Evolutionary conservation across 2,888 invertebrate species (phyloP).

Genomic region (Agrotis clavis): DNA sequence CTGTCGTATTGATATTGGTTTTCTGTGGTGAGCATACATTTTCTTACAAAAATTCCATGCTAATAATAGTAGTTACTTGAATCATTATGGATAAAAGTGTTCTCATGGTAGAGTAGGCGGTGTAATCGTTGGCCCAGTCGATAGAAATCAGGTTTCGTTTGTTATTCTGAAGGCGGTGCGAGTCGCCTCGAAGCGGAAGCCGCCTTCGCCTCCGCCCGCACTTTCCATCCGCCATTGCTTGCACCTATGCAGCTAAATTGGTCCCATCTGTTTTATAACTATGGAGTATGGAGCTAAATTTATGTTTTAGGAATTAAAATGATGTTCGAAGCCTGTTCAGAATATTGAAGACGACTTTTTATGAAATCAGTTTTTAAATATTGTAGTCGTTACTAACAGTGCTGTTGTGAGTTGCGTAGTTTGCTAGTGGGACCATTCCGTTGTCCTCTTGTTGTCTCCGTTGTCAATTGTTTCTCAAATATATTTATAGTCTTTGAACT

Average conservation of each 20-base stretch:
- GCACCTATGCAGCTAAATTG: conserved; percentile 81
- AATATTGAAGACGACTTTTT: not conserved
- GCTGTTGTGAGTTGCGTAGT: not conserved
- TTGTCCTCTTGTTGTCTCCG: conserved; percentile 63
- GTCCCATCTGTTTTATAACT: conserved; percentile 75
- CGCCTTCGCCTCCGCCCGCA: conserved; percentile 81
- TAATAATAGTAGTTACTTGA: conserved; percentile 66
- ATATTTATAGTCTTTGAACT: conserved; percentile 72
- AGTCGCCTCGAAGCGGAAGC: conserved; percentile 84
- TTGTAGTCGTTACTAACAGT: not conserved
- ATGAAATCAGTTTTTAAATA: not conserved
- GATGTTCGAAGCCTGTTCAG: conserved; percentile 5
- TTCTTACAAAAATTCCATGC: conserved; percentile 54
- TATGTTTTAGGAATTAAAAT: conserved; percentile 48
- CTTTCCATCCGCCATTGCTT: conserved; percentile 88
- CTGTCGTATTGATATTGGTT: conserved; percentile 41
- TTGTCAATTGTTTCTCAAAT: conserved; percentile 72
- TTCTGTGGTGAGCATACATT: conserved; percentile 34
- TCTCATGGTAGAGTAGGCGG: conserved; percentile 75
- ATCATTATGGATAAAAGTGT: conserved; percentile 68
- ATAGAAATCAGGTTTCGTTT: conserved; percentile 91
- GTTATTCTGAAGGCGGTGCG: conserved; percentile 88
- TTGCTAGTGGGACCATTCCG: not conserved
- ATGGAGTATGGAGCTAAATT: conserved; percentile 43
- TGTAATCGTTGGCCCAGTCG: conserved; percentile 83